phyloP scores from a whole-genome alignment of 2,888 invertebrate genomes.

The Meandrusa payeni region DNA sequence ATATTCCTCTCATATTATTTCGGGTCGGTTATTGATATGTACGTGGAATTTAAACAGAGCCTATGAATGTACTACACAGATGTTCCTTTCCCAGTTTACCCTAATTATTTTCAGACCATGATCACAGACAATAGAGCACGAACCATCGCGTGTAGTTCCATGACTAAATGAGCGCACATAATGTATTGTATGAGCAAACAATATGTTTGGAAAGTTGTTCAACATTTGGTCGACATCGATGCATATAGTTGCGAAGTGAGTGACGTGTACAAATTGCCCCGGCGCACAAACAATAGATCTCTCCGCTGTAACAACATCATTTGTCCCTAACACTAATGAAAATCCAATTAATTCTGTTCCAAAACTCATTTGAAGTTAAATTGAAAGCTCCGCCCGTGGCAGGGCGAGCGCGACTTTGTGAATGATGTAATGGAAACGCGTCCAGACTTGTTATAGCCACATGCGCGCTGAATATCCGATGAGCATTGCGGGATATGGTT shows the following conservation, averaged over 20 bases:
- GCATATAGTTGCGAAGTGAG: slow-evolving; percentile 55
- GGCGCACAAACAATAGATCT: slow-evolving; percentile 62
- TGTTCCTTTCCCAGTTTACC: slow-evolving; percentile 31
- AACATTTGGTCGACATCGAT: slow-evolving; percentile 36
- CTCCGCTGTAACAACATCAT: slow-evolving; percentile 73
- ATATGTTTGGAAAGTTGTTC: slow-evolving; percentile 23
- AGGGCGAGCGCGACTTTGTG: slow-evolving; percentile 57
- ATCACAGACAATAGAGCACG: slow-evolving; percentile 55
- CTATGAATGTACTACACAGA: too few relatives aligned
- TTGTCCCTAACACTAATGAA: slow-evolving; percentile 77
- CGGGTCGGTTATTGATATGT: too few relatives aligned
- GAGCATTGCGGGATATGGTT: too few relatives aligned
- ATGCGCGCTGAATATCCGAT: slow-evolving; percentile 69
- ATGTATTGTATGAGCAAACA: slow-evolving; percentile 16
- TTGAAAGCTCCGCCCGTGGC: slow-evolving; percentile 70
- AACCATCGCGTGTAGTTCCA: slow-evolving; percentile 38
- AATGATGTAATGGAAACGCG: slow-evolving; percentile 75
- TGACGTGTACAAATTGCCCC: slow-evolving; percentile 71
- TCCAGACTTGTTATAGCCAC: slow-evolving; percentile 70
- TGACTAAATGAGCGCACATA: slow-evolving; percentile 24
- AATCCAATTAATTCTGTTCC: slow-evolving; percentile 77
- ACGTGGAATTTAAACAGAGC: background rate
- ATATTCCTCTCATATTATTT: too few relatives aligned
- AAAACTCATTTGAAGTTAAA: slow-evolving; percentile 79
- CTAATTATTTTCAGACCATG: slow-evolving; percentile 57